Evolutionary conservation across 1,140 invertebrate genomes (phyloP).

Genomic region (Manduca sexta): DNA sequence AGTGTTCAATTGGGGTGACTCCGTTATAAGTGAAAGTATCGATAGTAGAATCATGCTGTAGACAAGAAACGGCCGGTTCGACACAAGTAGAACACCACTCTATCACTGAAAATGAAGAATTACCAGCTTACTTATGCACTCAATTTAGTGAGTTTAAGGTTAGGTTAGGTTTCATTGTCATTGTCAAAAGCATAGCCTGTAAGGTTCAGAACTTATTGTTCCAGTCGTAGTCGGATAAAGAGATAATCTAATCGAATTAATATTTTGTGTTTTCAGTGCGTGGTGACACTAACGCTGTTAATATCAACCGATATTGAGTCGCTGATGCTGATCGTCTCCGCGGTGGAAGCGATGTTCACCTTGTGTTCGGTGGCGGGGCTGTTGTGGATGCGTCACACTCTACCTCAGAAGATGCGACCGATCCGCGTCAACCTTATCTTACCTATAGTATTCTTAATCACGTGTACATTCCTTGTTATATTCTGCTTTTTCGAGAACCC

Average conservation of each 20-base stretch:
- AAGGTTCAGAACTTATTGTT: too few species aligned
- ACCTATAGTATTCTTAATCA: conserved; percentile 88
- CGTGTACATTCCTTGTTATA: conserved; percentile 90
- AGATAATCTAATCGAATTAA: conserved; percentile 1
- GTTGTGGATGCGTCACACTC: conserved; percentile 87
- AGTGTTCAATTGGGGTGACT: not conserved
- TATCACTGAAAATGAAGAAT: too few species aligned
- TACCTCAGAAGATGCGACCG: conserved; percentile 83
- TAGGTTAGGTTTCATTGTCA: too few species aligned
- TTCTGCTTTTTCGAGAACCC: conserved; percentile 85
- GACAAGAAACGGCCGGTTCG: too few species aligned
- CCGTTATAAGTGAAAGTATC: too few species aligned
- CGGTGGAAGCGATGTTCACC: conserved; percentile 96
- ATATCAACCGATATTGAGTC: conserved; percentile 90
- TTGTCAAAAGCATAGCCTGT: too few species aligned
- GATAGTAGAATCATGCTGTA: too few species aligned
- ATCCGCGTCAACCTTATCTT: conserved; percentile 84
- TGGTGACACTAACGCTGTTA: conserved; percentile 87
- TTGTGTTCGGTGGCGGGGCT: conserved; percentile 89
- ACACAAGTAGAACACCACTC: too few species aligned
- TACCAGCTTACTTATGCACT: too few species aligned
- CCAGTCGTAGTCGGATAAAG: too few species aligned
- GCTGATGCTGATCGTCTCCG: conserved; percentile 95
- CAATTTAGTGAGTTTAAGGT: too few species aligned
- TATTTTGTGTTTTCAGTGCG: conserved; percentile 76